Conservation (phyloP, 92 coral and sea anemone species). For the Porites cylindrica region DNA sequence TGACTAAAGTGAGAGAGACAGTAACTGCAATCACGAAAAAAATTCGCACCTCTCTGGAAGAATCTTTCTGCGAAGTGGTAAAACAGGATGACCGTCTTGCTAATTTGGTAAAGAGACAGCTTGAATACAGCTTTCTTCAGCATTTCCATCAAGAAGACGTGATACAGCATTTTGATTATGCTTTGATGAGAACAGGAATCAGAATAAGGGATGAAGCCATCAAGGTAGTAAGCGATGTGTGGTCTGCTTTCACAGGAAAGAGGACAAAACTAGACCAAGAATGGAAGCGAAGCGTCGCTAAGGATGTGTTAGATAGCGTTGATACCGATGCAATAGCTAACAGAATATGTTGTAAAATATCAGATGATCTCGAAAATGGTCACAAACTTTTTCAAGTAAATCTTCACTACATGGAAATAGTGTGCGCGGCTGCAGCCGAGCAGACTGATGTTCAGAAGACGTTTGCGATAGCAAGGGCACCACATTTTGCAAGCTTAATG, state of each 20-base stretch:
- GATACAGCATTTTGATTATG: conserved; percentile 59
- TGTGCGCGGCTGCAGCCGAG: conserved; percentile 36
- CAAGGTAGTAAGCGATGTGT: conserved; percentile 46
- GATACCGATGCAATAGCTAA: conserved; percentile 51
- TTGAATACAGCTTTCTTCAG: conserved; percentile 37
- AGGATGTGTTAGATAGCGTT: conserved; percentile 59
- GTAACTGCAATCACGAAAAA: conserved; percentile 26
- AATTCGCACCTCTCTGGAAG: conserved; percentile 34
- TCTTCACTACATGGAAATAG: conserved; percentile 29
- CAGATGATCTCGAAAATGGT: conserved; percentile 44
- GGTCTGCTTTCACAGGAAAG: conserved; percentile 53
- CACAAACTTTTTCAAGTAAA: conserved; percentile 47
- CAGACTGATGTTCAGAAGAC: conserved; percentile 49
- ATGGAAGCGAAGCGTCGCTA: conserved; percentile 71
- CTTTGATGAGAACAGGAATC: conserved; percentile 55
- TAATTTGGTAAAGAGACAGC: conserved; percentile 49
- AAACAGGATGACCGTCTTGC: conserved; percentile 53
- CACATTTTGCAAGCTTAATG: conserved; percentile 62
- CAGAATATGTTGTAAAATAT: conserved; percentile 45
- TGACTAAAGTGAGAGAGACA: conserved; percentile 19
- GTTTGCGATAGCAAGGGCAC: conserved; percentile 38
- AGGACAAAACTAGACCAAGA: conserved; percentile 58
- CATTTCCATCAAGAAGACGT: conserved; percentile 14
- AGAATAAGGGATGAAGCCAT: conserved; percentile 45
- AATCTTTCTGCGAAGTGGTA: conserved; percentile 43